Conservation (phyloP, 1,140 invertebrate species). For the Zaprionus nigranus region DNA sequence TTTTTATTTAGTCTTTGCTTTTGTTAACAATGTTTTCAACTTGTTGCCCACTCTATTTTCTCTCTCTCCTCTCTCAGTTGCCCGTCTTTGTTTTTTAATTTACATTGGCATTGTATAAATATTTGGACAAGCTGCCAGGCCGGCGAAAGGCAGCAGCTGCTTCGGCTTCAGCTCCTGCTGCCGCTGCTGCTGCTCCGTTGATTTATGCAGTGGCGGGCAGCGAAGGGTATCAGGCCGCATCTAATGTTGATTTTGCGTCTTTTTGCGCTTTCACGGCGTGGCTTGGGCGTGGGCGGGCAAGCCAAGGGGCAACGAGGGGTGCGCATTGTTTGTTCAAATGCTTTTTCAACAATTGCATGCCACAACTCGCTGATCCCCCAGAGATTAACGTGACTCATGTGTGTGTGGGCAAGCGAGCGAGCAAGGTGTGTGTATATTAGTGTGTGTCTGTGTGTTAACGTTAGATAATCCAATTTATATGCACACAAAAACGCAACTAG, state of each 20-base stretch:
- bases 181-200: conserved; percentile 23
- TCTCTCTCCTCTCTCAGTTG: not conserved
- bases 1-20: conserved; percentile 44
- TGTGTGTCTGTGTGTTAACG: conserved; percentile 34
- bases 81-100: conserved; percentile 76
- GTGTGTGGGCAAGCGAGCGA: conserved; percentile 10
- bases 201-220: conserved; percentile 61
- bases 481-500: conserved; percentile 74
- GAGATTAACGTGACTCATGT: conserved; percentile 73
- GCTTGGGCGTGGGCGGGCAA: not conserved
- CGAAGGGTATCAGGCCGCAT: conserved; percentile 22
- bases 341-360: conserved; percentile 81
- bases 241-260: conserved; percentile 80
- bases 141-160: conserved; percentile 43
- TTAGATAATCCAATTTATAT: conserved; percentile 81
- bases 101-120: conserved; percentile 82
- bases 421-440: not conserved
- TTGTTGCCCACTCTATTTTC: conserved; percentile 74
- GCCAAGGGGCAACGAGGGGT: not conserved
- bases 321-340: conserved; percentile 71
- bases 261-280: conserved; percentile 56
- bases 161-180: conserved; percentile 7
- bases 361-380: conserved; percentile 60
- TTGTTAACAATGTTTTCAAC: conserved; percentile 69
- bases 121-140: conserved; percentile 69